Evolutionary conservation across 2,113 vertebrate genomes (phyloP), one percentile per base, ranked within the genome.

Genomic region (Alethe castanea): DNA sequence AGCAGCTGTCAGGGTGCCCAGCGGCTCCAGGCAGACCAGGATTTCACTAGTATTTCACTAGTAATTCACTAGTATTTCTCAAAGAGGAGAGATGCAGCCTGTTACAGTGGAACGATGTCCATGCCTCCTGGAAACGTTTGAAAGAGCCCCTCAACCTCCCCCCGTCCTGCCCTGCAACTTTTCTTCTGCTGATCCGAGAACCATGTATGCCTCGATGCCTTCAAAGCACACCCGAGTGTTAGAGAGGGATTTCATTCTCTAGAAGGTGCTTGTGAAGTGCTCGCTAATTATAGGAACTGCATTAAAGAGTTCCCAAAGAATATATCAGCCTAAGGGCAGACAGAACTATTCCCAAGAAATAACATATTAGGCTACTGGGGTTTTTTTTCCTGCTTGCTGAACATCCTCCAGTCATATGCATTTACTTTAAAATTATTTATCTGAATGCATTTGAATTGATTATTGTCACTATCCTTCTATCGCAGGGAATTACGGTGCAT

Each of bases 401-500:
- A 29, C 45, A 86, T 90, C 69, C 69, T 88, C 48, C 35, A 94
- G 69, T 57, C 83, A 45, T 42, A 60, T 57, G 16, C 47, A 90
- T 96, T 93, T 86, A 48, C n/a, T 88, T 88, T 45, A 76, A 56
- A 85, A 67, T 84, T 78, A 67, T 92, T 92, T 97, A 76, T 92
- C 45, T 90, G 90, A 88, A 92, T 88, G 31, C 29, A 91, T 93
- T 94, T 94, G 88, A 94, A 94, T 96, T 90, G 0, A 92, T 96
- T 92, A 83, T 93, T 92, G 65, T 81, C 82, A 40, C 60, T 45
- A 35, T n/a, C 57, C 42, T 86, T 82, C 56, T 83, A 84, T 81
- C 6, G 14, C 17, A 69, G 83, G 72, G 72, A 94, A 53, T 65
- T 88, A 57, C 19, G 17, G 19, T 60, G 69, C 69, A 74, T 86